A percentile compares a stretch with the other conserved stretches of the same genome.
Evolutionary conservation across 2,888 invertebrate genomes (phyloP).

Genomic region (Tachystola acroxantha): DNA sequence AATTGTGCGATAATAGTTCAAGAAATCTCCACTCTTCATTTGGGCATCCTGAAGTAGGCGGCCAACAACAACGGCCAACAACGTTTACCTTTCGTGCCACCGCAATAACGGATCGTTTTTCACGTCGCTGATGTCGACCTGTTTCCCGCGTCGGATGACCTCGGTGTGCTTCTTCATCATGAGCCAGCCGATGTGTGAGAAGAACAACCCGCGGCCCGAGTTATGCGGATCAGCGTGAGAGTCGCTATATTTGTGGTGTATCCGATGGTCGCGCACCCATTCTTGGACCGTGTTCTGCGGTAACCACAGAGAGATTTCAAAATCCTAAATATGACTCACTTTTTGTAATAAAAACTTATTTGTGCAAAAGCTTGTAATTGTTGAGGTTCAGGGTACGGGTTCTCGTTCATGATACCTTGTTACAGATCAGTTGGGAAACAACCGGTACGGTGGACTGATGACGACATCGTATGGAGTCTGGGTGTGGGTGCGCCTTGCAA

Average conservation of each 20-base stretch:
- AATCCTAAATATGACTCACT: background rate
- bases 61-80: no score
- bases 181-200: constrained; percentile 91
- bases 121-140: constrained; percentile 16
- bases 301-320: background rate
- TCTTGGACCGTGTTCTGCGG: constrained; percentile 37
- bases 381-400: no score
- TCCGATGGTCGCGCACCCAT: constrained; percentile 87
- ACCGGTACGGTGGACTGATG: no score
- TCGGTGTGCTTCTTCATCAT: constrained; percentile 88
- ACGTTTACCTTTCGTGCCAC: background rate
- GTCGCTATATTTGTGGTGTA: constrained; percentile 80
- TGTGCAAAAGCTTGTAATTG: no score
- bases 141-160: constrained; percentile 82
- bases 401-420: no score
- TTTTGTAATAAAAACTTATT: no score
- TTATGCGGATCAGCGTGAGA: constrained; percentile 54
- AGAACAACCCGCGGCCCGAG: constrained; percentile 86
- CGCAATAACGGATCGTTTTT: background rate
- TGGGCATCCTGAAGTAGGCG: no score
- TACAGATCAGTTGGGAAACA: no score
- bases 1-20: no score
- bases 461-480: no score
- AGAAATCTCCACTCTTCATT: no score
- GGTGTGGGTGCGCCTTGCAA: no score